These are phyloP conservation scores for Ibycter americanus DNA, from an alignment of 2,797 vertebrate genomes.

Conservation along the genomic window DNA sequence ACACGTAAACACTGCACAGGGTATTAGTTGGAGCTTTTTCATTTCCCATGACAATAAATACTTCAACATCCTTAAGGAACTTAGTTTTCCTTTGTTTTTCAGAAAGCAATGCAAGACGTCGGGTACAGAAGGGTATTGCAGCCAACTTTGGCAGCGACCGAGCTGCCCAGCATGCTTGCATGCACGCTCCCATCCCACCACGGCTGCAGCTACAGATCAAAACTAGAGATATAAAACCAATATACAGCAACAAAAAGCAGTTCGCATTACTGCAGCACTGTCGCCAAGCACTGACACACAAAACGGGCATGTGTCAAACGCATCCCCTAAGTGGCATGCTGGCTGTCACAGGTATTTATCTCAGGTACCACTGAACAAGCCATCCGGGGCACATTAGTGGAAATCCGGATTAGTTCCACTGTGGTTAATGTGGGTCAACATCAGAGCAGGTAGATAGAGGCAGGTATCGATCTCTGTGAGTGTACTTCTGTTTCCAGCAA, in stretches of 20 bases:
- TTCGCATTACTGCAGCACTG: not conserved
- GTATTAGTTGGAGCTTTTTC: not conserved
- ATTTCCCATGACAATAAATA: not conserved
- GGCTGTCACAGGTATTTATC: not conserved
- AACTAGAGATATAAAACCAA: not conserved
- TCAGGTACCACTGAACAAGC: not conserved
- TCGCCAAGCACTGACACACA: not conserved
- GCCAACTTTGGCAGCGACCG: accelerated
- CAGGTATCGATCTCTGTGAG: not conserved
- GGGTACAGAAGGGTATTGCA: not conserved
- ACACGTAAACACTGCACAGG: not conserved
- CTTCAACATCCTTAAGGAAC: not conserved
- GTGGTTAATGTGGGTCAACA: not conserved
- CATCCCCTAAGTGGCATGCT: accelerated
- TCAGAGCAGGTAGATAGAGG: not conserved
- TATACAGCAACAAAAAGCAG: not conserved
- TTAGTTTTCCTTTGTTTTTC: not conserved
- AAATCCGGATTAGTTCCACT: not conserved
- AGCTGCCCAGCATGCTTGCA: accelerated
- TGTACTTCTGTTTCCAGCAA: not conserved
- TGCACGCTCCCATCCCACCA: not conserved
- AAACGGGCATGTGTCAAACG: not conserved
- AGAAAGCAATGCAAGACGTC: not conserved
- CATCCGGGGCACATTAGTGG: not conserved
- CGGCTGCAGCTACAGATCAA: not conserved